These are phyloP conservation scores for Mallotus villosus DNA, from an alignment of 2,797 vertebrate genomes.

Conservation along the genomic window DNA sequence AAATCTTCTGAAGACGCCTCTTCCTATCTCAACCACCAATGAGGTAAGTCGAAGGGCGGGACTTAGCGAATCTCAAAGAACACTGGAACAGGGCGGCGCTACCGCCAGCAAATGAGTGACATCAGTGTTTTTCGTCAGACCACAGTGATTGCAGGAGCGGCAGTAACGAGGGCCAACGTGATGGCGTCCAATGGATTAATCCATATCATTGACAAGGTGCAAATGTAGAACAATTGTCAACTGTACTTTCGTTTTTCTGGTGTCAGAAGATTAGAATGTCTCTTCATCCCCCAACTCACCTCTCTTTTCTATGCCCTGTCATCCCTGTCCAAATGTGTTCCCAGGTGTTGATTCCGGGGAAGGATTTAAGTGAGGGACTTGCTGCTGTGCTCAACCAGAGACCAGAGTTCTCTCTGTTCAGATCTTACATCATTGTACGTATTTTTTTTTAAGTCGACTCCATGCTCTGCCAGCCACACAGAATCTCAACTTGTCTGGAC, in stretches of 20 bases:
- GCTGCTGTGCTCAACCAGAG: constrained; percentile 81
- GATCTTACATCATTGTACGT: constrained; percentile 79
- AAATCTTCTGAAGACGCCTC: constrained; percentile 74
- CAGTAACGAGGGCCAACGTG: constrained; percentile 73
- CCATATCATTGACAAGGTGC: constrained; percentile 87
- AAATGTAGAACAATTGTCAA: not conserved
- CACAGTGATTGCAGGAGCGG: constrained; percentile 76
- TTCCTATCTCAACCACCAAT: constrained; percentile 73
- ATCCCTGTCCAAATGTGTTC: not conserved
- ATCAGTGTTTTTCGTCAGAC: constrained; percentile 64
- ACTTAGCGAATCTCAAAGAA: not conserved
- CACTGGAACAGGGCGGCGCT: not conserved
- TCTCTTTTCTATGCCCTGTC: not conserved
- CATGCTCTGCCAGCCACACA: no score
- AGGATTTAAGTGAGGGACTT: constrained; percentile 69
- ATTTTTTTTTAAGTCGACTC: not conserved
- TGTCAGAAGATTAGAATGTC: no score
- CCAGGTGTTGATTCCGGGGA: constrained; percentile 85
- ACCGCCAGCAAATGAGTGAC: not conserved
- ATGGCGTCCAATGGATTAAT: constrained; percentile 87
- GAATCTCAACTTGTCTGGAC: not conserved
- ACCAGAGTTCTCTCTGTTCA: constrained; percentile 86
- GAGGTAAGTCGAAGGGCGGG: constrained; percentile 69
- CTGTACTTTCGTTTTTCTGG: not conserved
- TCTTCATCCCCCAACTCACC: not conserved